These are phyloP conservation scores for Osmoderma eremita DNA, from an alignment of 2,888 invertebrate species.

Conservation along the genomic window DNA sequence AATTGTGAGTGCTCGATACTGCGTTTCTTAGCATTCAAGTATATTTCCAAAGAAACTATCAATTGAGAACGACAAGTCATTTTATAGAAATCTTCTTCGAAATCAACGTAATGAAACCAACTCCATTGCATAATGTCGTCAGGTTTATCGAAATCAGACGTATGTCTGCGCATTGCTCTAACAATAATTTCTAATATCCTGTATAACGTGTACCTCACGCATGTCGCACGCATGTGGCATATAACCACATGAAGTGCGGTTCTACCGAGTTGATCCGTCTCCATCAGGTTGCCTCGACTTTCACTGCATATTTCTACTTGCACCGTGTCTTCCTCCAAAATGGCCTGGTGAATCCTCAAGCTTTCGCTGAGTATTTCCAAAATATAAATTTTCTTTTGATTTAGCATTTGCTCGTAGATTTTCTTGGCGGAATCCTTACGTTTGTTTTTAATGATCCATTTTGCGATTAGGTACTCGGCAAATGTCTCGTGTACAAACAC, in stretches of 20 bases:
- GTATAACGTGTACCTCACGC: background rate
- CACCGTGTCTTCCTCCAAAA: background rate
- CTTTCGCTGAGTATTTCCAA: constrained; percentile 2
- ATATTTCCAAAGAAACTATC: background rate
- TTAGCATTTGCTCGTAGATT: background rate
- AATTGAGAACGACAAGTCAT: background rate
- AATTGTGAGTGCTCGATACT: no score
- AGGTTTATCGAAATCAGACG: background rate
- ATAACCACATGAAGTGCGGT: background rate
- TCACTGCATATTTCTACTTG: background rate
- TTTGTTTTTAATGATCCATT: background rate
- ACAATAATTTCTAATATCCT: background rate
- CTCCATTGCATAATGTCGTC: background rate
- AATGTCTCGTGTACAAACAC: constrained; percentile 5
- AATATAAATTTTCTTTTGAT: background rate
- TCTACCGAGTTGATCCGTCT: background rate
- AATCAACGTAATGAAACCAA: background rate
- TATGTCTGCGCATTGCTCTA: background rate
- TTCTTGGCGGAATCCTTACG: background rate
- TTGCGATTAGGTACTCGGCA: background rate
- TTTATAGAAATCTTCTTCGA: no score
- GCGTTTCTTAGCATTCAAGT: background rate
- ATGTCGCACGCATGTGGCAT: no score
- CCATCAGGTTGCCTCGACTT: background rate
- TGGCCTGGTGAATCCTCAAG: background rate